Conservation (phyloP, 2,113 vertebrate genomes). For the Gnathonemus echidnorhynchus region DNA sequence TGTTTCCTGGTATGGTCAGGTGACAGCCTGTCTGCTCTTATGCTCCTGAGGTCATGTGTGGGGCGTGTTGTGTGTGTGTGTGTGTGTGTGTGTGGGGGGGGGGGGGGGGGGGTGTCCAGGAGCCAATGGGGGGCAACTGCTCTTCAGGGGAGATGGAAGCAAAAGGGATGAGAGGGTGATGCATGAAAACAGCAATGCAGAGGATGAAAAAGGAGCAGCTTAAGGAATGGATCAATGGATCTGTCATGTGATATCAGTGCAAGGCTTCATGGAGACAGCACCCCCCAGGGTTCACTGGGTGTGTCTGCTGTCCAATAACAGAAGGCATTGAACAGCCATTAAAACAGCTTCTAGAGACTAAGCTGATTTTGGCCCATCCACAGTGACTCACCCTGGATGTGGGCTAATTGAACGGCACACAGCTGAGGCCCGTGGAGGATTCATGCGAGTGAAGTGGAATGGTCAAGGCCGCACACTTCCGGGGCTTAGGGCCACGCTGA, state of each 20-base stretch:
- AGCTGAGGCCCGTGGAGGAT: background rate
- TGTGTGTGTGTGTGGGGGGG: background rate
- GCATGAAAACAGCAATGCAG: background rate
- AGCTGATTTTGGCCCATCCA: background rate
- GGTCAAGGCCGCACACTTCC: background rate
- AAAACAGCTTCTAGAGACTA: background rate
- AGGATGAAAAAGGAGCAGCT: background rate
- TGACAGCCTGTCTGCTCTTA: background rate
- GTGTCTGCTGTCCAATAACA: background rate
- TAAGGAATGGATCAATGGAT: background rate
- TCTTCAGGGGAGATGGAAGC: background rate
- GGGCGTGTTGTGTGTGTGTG: background rate
- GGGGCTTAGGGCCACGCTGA: background rate
- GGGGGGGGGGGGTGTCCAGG: background rate
- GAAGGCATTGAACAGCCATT: background rate
- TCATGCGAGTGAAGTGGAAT: background rate
- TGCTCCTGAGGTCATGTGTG: background rate
- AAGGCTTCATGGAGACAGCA: background rate
- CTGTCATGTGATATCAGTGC: background rate
- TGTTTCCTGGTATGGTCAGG: background rate
- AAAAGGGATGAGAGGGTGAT: background rate
- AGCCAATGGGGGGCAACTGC: background rate
- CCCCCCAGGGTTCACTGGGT: background rate
- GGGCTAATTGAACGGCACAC: background rate
- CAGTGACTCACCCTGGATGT: background rate